Evolutionary conservation across 2,797 vertebrate genomes (phyloP), one percentile per base, ranked within the genome.

Genomic region (Platyrinchus mystaceus): DNA sequence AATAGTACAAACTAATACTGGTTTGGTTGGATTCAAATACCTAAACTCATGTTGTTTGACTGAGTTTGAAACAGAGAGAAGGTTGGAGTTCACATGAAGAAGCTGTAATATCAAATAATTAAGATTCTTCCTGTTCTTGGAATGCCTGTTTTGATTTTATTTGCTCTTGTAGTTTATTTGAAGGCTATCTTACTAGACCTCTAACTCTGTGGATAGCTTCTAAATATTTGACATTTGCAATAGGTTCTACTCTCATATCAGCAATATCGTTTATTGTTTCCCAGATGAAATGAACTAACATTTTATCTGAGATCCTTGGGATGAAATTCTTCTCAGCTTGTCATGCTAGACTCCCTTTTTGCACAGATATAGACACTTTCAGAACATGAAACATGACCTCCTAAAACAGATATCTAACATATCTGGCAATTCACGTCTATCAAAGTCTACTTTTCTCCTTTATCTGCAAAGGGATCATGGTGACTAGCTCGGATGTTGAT

Each of bases 221-320:
- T 67, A 90, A 88, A 89, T 94, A 85, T 76, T 88, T 94, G 85
- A 71, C 59, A 70, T 84, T 86, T 86, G 27, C 59, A 84, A 44
- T 37, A 73, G 19, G 47, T 88, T 95, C 82, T 14, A 1, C 88
- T 93, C 63, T 89, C 77, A 2, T 73, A 75, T 73, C 73, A 62
- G 36, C 4, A 18, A 62, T 88, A 81, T 7, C 0, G 0, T 66
- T 24, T 81, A 44, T 66, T 85, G 16, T 76, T 90, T 94, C 55
- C 73, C 67, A 85, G 43, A 87, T 6, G 16, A 86, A 84, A 93
- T 68, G 36, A 93, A 60, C 46, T 58, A 77, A 52, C 20, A 32
- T 62, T 71, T 92, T 86, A 10, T 70, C 46, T 86, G 55, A 90
- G 73, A 69, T 62, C 44, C 50, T 81, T 69, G 47, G 24, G 26